Evolutionary conservation across 2,888 invertebrate species (phyloP).

Genomic region (Drosophila kanekoi): DNA sequence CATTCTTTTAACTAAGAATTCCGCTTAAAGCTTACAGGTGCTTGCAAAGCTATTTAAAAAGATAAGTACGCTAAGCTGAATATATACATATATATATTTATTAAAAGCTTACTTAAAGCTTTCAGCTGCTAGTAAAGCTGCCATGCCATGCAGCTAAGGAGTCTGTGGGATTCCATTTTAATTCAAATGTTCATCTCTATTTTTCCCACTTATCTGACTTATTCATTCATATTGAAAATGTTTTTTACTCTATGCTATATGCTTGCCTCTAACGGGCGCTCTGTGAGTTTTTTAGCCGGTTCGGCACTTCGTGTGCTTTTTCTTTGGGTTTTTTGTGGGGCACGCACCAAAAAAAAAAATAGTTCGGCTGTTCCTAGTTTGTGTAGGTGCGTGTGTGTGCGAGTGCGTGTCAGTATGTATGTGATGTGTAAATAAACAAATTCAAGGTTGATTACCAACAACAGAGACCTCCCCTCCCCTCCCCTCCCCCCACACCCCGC

Average conservation of each 20-base stretch:
- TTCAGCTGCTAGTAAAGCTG: neutral
- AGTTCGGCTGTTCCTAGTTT: slow-evolving; percentile 30
- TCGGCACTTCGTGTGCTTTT: slow-evolving; percentile 13
- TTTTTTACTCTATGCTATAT: slow-evolving; percentile 7
- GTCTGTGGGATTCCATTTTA: neutral
- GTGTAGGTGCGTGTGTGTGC: slow-evolving; percentile 20
- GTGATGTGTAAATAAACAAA: slow-evolving; percentile 58
- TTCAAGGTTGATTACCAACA: slow-evolving; percentile 80
- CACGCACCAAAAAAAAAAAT: slow-evolving; percentile 30
- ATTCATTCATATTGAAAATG: slow-evolving; percentile 17
- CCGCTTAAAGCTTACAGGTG: neutral
- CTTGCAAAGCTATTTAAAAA: neutral
- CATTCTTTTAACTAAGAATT: neutral
- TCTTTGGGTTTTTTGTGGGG: slow-evolving; percentile 10
- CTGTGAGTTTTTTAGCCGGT: slow-evolving; percentile 21
- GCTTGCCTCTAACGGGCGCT: slow-evolving; percentile 6
- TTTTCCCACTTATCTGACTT: slow-evolving; percentile 4
- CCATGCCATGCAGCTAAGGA: too few relatives aligned
- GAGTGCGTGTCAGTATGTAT: slow-evolving; percentile 26
- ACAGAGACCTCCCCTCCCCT: slow-evolving; percentile 28
- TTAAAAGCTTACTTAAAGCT: neutral
- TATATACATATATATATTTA: too few relatives aligned
- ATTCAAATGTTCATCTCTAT: neutral
- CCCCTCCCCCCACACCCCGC: slow-evolving; percentile 29
- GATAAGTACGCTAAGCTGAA: too few relatives aligned